Conservation (phyloP, 2,888 invertebrate species). For the Mythimna albipuncta region DNA sequence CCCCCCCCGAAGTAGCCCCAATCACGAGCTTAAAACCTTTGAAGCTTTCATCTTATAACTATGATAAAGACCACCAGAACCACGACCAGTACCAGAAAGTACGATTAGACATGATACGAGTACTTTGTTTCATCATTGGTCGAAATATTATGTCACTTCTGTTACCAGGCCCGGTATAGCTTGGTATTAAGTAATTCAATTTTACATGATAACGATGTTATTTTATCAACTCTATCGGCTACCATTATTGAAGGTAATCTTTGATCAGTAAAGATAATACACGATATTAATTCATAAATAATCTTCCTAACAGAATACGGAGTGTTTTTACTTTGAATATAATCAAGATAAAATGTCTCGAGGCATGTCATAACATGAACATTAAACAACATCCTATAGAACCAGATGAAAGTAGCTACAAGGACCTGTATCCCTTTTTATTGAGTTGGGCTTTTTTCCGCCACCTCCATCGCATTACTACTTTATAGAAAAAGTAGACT, state of each 20-base stretch:
- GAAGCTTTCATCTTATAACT: no score
- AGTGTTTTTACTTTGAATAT: not conserved
- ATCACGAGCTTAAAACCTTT: no score
- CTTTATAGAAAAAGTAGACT: no score
- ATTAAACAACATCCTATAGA: not conserved
- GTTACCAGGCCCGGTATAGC: no score
- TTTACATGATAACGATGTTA: no score
- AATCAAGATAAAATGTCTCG: not conserved
- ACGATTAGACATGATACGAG: not conserved
- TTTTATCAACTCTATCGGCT: not conserved
- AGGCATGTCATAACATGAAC: not conserved
- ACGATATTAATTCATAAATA: not conserved
- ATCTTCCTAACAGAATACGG: not conserved
- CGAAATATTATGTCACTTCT: not conserved
- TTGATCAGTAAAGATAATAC: constrained; percentile 7
- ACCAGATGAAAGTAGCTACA: no score
- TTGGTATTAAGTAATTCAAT: constrained; percentile 3
- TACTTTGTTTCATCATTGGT: not conserved
- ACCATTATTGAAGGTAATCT: not conserved
- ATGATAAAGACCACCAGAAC: no score
- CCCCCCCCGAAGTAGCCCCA: no score
- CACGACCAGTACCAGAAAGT: no score
- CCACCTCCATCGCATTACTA: no score
- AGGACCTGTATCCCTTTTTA: no score
- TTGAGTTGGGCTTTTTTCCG: no score